Percentiles rank a stretch among this genome's conserved stretches.
Evolutionary conservation across 2,888 invertebrate genomes (phyloP).

Genomic region (Drosophila bunnanda): DNA sequence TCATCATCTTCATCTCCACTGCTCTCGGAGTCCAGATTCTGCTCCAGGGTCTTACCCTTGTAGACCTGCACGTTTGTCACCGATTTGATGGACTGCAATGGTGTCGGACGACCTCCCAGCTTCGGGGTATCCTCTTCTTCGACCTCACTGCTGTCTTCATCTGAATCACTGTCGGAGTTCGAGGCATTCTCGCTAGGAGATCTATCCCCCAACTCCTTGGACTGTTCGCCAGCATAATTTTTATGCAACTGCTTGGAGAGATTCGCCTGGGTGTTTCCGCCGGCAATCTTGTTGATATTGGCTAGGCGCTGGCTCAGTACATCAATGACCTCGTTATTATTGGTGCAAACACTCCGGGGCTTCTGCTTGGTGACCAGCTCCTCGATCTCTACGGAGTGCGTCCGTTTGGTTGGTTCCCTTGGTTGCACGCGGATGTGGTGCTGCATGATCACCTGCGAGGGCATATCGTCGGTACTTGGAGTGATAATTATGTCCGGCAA

Average conservation of each 20-base stretch:
- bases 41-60: constrained; percentile 53
- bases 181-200: constrained; percentile 80
- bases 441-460: constrained; percentile 76
- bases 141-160: constrained; percentile 55
- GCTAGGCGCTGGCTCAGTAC: constrained; percentile 77
- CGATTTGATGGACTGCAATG: constrained; percentile 85
- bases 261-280: constrained; percentile 71
- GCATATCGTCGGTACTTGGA: constrained; percentile 81
- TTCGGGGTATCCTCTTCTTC: constrained; percentile 65
- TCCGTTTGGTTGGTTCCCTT: constrained; percentile 62
- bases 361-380: constrained; percentile 54
- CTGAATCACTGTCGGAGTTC: constrained; percentile 58
- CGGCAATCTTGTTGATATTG: constrained; percentile 72
- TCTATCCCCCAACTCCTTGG: constrained; percentile 74
- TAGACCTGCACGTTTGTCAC: constrained; percentile 86
- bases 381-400: constrained; percentile 73
- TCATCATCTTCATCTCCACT: constrained; percentile 75
- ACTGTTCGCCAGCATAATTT: constrained; percentile 72
- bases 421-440: constrained; percentile 75
- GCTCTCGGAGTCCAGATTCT: constrained; percentile 47
- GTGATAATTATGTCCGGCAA: constrained; percentile 83
- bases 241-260: constrained; percentile 74
- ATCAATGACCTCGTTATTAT: constrained; percentile 77
- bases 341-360: constrained; percentile 52
- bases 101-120: constrained; percentile 47